These are phyloP conservation scores for Agrilus mali DNA, from an alignment of 2,888 invertebrate genomes.

Conservation along the genomic window DNA sequence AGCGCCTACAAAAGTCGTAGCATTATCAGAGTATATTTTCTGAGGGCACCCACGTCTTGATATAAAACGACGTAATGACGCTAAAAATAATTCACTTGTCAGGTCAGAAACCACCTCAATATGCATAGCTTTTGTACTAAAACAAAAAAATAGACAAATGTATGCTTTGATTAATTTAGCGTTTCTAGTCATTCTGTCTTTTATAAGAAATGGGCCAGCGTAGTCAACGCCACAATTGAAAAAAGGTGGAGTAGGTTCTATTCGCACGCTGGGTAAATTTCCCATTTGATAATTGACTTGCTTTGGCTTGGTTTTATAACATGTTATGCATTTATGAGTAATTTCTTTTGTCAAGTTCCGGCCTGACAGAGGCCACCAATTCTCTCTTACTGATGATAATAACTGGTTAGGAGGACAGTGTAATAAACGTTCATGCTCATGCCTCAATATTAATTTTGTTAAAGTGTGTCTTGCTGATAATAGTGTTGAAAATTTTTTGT, in stretches of 20 bases:
- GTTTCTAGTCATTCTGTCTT: conserved; percentile 7
- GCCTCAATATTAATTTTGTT: conserved; percentile 3
- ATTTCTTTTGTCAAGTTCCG: conserved; percentile 8
- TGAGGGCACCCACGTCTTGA: conserved; percentile 9
- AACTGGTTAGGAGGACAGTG: conserved; percentile 6
- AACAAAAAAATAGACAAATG: conserved; percentile 14
- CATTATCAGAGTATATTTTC: conserved; percentile 10
- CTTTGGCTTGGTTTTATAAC: conserved; percentile 7
- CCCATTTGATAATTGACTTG: conserved; percentile 12
- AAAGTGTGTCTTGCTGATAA: conserved; percentile 3
- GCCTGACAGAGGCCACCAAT: conserved; percentile 14
- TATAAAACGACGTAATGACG: conserved; percentile 9
- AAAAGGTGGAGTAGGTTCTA: conserved; percentile 8
- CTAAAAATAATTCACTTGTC: conserved; percentile 10
- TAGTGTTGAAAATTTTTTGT: conserved; percentile 4
- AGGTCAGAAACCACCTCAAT: conserved; percentile 13
- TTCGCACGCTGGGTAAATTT: neutral
- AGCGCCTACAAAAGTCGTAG: conserved; percentile 10
- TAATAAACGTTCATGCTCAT: conserved; percentile 2
- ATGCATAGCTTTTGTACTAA: conserved; percentile 12
- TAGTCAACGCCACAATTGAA: conserved; percentile 11
- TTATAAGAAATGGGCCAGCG: conserved; percentile 13
- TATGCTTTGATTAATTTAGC: conserved; percentile 9
- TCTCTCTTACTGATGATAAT: conserved; percentile 3
- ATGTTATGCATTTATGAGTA: conserved; percentile 12